phyloP scores from a whole-genome alignment of 1,140 invertebrate species.

The Scaptomyza hsui region DNA sequence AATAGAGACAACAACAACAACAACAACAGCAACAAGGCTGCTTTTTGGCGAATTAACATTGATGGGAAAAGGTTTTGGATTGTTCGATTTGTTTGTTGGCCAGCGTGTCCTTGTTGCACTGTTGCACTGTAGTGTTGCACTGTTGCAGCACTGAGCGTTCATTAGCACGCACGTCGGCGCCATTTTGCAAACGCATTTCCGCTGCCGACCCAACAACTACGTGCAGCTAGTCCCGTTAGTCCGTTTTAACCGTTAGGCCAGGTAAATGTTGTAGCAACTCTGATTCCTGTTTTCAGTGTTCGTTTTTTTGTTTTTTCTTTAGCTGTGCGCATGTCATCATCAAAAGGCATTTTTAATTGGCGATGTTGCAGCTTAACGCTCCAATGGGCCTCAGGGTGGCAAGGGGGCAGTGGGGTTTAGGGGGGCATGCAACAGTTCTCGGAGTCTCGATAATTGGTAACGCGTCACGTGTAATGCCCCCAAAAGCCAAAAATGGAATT shows the following conservation, averaged over 20 bases:
- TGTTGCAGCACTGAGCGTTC: conserved; percentile 53
- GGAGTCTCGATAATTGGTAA: conserved; percentile 76
- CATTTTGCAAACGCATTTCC: conserved; percentile 81
- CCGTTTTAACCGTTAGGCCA: conserved; percentile 43
- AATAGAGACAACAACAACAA: conserved; percentile 57
- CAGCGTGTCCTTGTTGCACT: conserved; percentile 6
- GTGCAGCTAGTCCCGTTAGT: conserved; percentile 53
- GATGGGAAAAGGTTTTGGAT: conserved; percentile 32
- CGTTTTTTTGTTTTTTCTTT: conserved; percentile 1
- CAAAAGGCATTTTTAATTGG: conserved; percentile 80
- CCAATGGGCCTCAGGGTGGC: conserved; percentile 5
- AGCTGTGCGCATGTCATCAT: conserved; percentile 47
- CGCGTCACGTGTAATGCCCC: conserved; percentile 79
- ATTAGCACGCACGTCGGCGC: conserved; percentile 79
- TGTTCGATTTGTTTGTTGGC: not conserved
- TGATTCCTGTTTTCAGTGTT: conserved; percentile 2
- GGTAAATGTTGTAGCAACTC: conserved; percentile 59
- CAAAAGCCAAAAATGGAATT: conserved; percentile 84
- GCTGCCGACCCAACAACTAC: conserved; percentile 54
- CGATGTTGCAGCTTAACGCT: conserved; percentile 64
- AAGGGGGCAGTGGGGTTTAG: not conserved
- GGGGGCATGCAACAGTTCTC: conserved; percentile 63
- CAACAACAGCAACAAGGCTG: conserved; percentile 32
- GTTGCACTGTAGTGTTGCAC: conserved; percentile 13
- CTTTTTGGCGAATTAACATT: conserved; percentile 77